Evolutionary conservation across 2,797 vertebrate species (phyloP).

Genomic region (Falco cherrug): DNA sequence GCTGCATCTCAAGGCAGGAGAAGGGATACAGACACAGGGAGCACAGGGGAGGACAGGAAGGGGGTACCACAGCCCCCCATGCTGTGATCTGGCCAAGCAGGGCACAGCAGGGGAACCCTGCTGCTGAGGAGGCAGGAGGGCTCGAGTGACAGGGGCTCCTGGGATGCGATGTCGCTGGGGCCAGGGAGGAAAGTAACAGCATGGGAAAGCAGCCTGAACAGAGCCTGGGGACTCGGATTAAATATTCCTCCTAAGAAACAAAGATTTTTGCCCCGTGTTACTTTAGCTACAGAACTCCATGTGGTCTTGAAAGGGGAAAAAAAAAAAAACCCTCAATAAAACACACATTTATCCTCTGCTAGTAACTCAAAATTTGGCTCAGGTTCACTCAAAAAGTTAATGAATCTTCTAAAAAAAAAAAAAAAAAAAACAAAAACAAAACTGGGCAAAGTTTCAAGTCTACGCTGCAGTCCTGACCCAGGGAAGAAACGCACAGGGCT

Average conservation of each 20-base stretch:
- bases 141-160: rapidly evolving
- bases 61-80: rapidly evolving
- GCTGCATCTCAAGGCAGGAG: rapidly evolving
- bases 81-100: rapidly evolving
- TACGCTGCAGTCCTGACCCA: neutral
- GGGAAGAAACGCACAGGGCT: neutral
- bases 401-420: neutral
- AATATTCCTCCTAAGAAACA: neutral
- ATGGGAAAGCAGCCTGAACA: neutral
- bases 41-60: neutral
- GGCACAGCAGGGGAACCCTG: rapidly evolving
- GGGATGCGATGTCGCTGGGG: neutral
- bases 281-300: neutral
- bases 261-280: neutral
- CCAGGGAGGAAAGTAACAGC: neutral
- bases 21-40: rapidly evolving
- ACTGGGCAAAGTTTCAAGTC: neutral
- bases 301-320: neutral
- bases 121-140: neutral
- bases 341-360: neutral
- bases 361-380: neutral
- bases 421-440: no score
- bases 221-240: rapidly evolving
- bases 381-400: neutral
- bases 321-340: neutral